Percentiles rank a stretch among this genome's conserved stretches.
These are phyloP conservation scores for Dendrocopos noguchii DNA, from an alignment of 2,113 vertebrate genomes.

Conservation along the genomic window DNA sequence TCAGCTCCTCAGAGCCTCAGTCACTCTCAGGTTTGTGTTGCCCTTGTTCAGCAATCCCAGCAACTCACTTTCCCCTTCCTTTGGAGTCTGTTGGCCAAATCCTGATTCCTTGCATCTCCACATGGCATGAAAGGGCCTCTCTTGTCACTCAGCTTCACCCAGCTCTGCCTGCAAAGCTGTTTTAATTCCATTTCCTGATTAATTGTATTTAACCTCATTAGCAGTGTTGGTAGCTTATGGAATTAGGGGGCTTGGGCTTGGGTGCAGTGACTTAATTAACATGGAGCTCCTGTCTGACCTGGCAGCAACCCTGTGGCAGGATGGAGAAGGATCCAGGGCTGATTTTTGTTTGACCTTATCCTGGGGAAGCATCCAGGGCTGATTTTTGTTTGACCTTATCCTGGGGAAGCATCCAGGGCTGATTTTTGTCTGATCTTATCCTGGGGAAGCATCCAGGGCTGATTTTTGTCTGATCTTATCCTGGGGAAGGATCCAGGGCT, in stretches of 20 bases:
- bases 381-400: too few species aligned
- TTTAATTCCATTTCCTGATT: not conserved
- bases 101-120: too few species aligned
- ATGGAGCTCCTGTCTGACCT: not conserved
- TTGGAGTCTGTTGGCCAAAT: not conserved
- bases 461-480: too few species aligned
- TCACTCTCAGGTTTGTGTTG: not conserved
- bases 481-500: too few species aligned
- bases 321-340: too few species aligned
- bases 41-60: not conserved
- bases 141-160: not conserved
- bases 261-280: not conserved
- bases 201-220: not conserved
- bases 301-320: not conserved
- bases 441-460: too few species aligned
- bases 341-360: too few species aligned
- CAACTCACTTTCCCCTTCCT: fast-evolving
- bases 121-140: not conserved
- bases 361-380: too few species aligned
- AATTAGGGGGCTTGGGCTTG: not conserved
- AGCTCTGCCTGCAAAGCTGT: not conserved
- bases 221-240: not conserved
- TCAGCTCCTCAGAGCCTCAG: not conserved
- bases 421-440: too few species aligned
- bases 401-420: too few species aligned